Evolutionary conservation across 2,797 vertebrate genomes (phyloP), one percentile per base, ranked within the genome.

Genomic region (Eospalax fontanierii): DNA sequence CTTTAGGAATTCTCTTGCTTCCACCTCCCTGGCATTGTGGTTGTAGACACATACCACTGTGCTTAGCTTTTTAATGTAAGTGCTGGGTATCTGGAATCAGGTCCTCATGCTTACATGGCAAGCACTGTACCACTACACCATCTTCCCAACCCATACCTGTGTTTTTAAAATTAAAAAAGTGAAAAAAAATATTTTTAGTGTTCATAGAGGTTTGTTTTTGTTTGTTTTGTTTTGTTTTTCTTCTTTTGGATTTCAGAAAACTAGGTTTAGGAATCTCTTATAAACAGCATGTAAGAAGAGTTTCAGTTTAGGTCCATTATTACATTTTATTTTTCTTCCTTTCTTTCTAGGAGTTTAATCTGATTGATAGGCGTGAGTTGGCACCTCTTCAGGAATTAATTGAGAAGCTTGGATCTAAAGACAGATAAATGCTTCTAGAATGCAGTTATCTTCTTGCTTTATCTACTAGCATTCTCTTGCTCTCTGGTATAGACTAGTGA

Each of bases 341-440:
- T 59, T 96, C 68, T 83, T 93, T 97, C 73, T 89, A 99, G 99
- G 99, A 99, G 98, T 99, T 99, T 98, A 99, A 99, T 98, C 98
- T 99, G 94, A 99, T 99, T 4, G 99, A 99, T 97, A 98, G 99
- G 66, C 98, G 99, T 97, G 99, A 99, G 97, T 98, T 99, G 94
- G 99, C 99, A 78, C 99, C 99, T 40, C 99, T 99, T 98, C 99
- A 99, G 97, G 99, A 99, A 96, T 98, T 99, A 97, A 99, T 99
- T 10, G 99, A 99, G 98, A 99, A 99, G 98, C 98, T 99, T 95
- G 99, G 99, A 96, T 99, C 99, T 91, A 99, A 99, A 98, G 99
- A 99, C 99, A 99, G 99, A 99, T 99, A 99, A 98, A 99, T 63
- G 73, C 57, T 90, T 82, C 73, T 0, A 78, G 81, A 89, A 91